phyloP scores from a whole-genome alignment of 2,888 invertebrate genomes.

The Hetaerina titia region DNA sequence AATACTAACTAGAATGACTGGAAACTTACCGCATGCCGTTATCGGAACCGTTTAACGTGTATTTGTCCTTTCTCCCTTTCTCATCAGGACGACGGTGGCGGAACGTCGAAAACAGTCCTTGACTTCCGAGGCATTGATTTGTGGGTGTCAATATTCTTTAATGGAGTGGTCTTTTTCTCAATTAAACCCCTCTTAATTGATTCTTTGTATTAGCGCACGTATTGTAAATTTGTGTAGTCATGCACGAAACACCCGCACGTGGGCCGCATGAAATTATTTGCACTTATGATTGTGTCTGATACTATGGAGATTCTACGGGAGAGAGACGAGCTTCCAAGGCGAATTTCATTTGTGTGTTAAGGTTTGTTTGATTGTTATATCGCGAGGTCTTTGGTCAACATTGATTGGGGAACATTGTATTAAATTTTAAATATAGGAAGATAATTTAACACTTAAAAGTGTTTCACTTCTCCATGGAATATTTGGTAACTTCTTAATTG shows the following conservation, averaged over 20 bases:
- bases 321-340: too few species aligned
- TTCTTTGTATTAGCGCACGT: neutral
- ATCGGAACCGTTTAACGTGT: neutral
- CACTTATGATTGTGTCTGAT: neutral
- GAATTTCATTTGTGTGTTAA: too few species aligned
- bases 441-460: too few species aligned
- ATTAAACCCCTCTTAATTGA: neutral
- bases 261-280: neutral
- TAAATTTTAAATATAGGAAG: too few species aligned
- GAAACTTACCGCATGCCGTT: slow-evolving; percentile 8
- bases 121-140: neutral
- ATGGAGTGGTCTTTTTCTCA: neutral
- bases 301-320: too few species aligned
- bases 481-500: too few species aligned
- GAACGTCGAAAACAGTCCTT: neutral
- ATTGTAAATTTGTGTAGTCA: neutral
- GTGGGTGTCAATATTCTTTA: neutral
- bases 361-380: too few species aligned
- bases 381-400: too few species aligned
- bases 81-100: neutral
- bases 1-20: slow-evolving; percentile 22
- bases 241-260: neutral
- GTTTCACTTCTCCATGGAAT: too few species aligned
- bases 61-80: neutral
- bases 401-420: too few species aligned